These are phyloP conservation scores for Podilymbus podiceps DNA, from an alignment of 2,113 vertebrate species.

Conservation along the genomic window DNA sequence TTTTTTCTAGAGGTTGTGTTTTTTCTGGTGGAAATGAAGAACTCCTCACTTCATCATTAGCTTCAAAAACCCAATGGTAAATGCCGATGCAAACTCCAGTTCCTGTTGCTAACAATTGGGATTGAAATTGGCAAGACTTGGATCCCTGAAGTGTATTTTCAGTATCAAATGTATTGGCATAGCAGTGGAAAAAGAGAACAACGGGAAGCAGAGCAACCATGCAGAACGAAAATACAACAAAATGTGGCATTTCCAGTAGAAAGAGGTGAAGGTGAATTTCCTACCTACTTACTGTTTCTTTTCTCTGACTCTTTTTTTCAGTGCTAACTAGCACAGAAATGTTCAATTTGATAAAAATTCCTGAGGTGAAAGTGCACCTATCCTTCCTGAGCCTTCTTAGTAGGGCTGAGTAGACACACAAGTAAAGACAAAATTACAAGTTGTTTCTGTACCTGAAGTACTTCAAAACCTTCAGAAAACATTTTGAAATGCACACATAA, in stretches of 20 bases:
- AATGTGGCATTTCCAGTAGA: fast-evolving
- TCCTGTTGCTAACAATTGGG: not conserved
- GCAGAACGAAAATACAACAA: not conserved
- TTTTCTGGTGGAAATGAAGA: not conserved
- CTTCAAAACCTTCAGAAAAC: not conserved
- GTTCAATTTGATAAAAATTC: not conserved
- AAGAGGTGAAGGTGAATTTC: not conserved
- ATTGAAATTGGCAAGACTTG: not conserved
- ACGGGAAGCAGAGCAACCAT: not conserved
- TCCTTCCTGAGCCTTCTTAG: not conserved
- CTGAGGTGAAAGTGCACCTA: not conserved
- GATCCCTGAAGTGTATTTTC: not conserved
- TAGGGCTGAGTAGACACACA: not conserved
- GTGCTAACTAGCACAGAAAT: not conserved
- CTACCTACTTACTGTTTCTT: not conserved
- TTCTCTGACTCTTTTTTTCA: not conserved
- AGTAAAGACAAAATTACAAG: not conserved
- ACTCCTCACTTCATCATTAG: not conserved
- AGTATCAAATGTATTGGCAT: not conserved
- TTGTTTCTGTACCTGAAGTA: not conserved
- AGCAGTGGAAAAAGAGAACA: not conserved
- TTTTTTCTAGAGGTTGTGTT: not conserved
- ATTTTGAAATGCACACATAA: not conserved
- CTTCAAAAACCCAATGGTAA: not conserved
- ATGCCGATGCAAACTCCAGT: not conserved